Evolutionary conservation across 2,113 vertebrate species (phyloP), one percentile per base, ranked within the genome.

Genomic region (Odocoileus hemionus): DNA sequence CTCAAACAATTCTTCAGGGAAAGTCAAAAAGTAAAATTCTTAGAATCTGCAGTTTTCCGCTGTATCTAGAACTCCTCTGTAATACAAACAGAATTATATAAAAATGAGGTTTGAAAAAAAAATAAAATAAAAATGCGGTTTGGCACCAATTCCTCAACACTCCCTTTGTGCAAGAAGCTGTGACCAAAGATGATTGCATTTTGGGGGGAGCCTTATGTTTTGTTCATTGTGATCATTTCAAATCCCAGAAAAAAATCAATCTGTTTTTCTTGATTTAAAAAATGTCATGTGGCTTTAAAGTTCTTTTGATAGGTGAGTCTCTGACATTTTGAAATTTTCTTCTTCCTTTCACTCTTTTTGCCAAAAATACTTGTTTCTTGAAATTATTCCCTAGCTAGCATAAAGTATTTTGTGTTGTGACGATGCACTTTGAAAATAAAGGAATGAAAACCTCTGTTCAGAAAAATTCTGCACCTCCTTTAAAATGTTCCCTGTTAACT

Each of bases 321-420:
- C 97, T 94, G 70, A 93, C 83, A 92, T 95, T 97, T 91, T 94
- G 39, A 94, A 97, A 97, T 90, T 70, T 92, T 93, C 96, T 96
- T 95, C 76, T 96, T 95, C 86, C 47, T 80, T 90, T 87, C 14
- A 89, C 11, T 74, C 52, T 84, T 95, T 92, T 97, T 97, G 95
- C 86, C 86, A 96, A 80, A 97, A 93, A 86, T 95, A 93, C 43
- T 96, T 94, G 76, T 98, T 96, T 91, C 78, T 83, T 95, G 26
- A 93, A 97, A 80, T 43, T 95, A 61, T 98, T 97, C 85, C 96
- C 78, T 97, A 97, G 96, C 86, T 86, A 91, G 58, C 85, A 95
- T 57, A 89, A 91, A 90, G 78, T 96, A 91, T 36, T 95, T 96
- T 97, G 52, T 98, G 86, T 89, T 92, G 14, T 82, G 43, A 94